Base-by-base conservation (phyloP, 2,113 vertebrate species). In the Platysternon megacephalum region DNA sequence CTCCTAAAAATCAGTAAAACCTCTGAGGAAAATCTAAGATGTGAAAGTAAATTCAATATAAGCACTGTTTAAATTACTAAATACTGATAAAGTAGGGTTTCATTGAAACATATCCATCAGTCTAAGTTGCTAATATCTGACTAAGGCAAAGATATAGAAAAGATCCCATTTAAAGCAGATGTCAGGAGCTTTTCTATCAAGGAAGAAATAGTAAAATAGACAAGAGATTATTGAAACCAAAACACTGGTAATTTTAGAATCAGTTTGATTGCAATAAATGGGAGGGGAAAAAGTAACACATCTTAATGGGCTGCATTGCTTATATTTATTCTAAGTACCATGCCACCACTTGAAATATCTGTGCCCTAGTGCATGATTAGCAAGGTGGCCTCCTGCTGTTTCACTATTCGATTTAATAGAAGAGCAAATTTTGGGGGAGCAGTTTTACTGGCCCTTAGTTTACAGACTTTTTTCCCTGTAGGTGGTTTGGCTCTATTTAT, bases 321-420 rank as follows among this genome's bases (percentile, higher is more conserved):
- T 91, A 80, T 55, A 44, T 83, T 90, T 84, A 21, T 42, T 74
- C 11, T 61, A 93, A 95, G 61, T 55, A 87, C 13, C 39, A 48
- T 72, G 49, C 44, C 93, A 0, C n/a, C 22, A 91, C 79, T 24
- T 2, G 3, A 87, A 92, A 46, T 61, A 32, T 42, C 49, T 58
- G 24, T 29, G 83, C 61, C 22, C 32, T 13, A 24, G n/a, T 84
- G 90, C 58, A 14, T 61, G 11, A 51, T 56, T 78, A 74, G 29
- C 19, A 49, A 74, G 39, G 51, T 81, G 84, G 6, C 35, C 8
- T 56, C 74, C 80, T 95, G 91, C 91, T 92, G 89, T 95, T 89
- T 89, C 35, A 39, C 80, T 89, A 3, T 93, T 90, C 87, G 24
- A 52, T 44, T 51, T 80, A 12, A 24, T 86, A 39, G 22, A 24